These are phyloP conservation scores for Drosophila nigrodunni DNA, from an alignment of 1,140 invertebrate genomes.

Conservation along the genomic window DNA sequence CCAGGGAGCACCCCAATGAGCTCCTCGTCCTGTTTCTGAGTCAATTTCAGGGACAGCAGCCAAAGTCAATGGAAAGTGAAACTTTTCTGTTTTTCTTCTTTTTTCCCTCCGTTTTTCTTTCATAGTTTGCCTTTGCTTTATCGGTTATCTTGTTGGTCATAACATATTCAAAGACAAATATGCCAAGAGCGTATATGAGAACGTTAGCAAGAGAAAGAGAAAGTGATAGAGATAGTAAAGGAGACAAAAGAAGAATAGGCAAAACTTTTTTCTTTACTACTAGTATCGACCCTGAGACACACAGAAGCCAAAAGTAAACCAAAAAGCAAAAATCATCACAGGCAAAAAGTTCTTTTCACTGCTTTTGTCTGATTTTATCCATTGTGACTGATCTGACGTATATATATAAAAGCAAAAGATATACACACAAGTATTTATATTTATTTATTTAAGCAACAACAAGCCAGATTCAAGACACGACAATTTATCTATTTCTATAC, in stretches of 20 bases:
- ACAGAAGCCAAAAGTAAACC: constrained; percentile 10
- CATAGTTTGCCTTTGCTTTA: constrained; percentile 45
- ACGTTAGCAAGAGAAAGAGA: background rate
- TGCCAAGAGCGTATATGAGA: no score
- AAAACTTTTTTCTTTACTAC: constrained; percentile 72
- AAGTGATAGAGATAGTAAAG: background rate
- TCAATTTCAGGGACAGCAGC: constrained; percentile 53
- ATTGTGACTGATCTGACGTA: constrained; percentile 64
- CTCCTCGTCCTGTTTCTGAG: constrained; percentile 20
- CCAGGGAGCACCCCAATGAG: background rate
- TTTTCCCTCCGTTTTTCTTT: constrained; percentile 4
- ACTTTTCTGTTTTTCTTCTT: constrained; percentile 28
- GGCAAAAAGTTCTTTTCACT: constrained; percentile 70
- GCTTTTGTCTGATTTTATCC: constrained; percentile 53
- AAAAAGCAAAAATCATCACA: constrained; percentile 26
- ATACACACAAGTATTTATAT: constrained; percentile 18
- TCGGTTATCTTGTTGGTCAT: constrained; percentile 71
- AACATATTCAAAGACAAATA: constrained; percentile 68
- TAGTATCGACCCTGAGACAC: constrained; percentile 67
- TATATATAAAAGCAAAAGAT: constrained; percentile 30
- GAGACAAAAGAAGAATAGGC: background rate
- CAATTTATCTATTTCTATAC: constrained; percentile 11
- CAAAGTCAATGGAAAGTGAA: constrained; percentile 66
- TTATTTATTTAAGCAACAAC: background rate
- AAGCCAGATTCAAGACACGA: constrained; percentile 5